These are phyloP conservation scores for Heliothis virescens DNA, from an alignment of 1,140 invertebrate species.

Conservation along the genomic window DNA sequence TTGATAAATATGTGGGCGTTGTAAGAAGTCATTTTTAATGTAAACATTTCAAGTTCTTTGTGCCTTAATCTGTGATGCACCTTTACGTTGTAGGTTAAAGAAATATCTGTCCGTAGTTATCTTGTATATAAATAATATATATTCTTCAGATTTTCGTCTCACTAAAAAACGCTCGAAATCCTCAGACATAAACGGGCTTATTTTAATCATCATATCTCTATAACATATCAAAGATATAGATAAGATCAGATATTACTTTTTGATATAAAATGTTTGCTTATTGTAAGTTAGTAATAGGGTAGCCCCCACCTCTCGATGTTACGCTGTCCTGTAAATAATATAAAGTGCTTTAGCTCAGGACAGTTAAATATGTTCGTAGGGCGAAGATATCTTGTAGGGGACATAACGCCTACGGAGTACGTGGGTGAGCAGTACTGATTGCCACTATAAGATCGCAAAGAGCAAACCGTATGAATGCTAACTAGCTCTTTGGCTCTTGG, in stretches of 20 bases:
- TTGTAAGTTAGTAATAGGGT: background rate
- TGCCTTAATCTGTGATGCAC: too few species aligned
- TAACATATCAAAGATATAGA: too few species aligned
- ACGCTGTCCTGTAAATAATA: constrained; percentile 27
- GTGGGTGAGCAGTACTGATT: constrained; percentile 37
- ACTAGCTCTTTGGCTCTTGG: background rate
- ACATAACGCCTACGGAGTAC: constrained; percentile 22
- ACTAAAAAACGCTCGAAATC: too few species aligned
- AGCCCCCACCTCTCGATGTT: background rate
- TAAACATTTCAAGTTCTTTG: too few species aligned
- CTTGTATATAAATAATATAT: too few species aligned
- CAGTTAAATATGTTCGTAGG: constrained; percentile 23
- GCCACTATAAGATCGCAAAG: constrained; percentile 1
- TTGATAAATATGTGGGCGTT: constrained; percentile 8
- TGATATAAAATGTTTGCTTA: too few species aligned
- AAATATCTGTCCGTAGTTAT: too few species aligned
- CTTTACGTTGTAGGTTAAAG: too few species aligned
- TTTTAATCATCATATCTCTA: too few species aligned
- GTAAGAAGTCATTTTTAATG: background rate
- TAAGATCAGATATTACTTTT: too few species aligned
- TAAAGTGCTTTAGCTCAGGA: constrained; percentile 1
- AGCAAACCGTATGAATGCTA: background rate
- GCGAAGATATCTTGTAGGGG: constrained; percentile 9
- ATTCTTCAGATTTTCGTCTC: too few species aligned
- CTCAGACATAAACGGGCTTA: too few species aligned